phyloP scores from a whole-genome alignment of 2,888 invertebrate genomes.

The Archaeoteleia sp. region DNA sequence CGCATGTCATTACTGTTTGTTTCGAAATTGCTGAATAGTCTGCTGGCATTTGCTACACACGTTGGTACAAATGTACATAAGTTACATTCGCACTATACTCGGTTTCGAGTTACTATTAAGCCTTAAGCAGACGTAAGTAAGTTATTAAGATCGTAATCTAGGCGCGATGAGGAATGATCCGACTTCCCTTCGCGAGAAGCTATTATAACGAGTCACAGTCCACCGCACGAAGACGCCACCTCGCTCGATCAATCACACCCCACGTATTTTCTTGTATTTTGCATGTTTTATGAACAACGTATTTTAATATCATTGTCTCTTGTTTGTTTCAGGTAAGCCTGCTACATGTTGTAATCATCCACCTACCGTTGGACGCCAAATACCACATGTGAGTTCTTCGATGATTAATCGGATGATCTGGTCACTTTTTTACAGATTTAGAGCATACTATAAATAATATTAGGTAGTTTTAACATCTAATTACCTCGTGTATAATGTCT shows the following conservation, averaged over 20 bases:
- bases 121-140: constrained; percentile 58
- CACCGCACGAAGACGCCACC: constrained; percentile 1
- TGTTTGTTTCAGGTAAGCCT: constrained; percentile 68
- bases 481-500: not conserved
- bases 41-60: too few relatives aligned
- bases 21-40: constrained; percentile 21
- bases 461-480: constrained; percentile 12
- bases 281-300: constrained; percentile 31
- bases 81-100: constrained; percentile 32
- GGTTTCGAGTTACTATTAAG: constrained; percentile 57
- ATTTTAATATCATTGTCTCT: constrained; percentile 36
- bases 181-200: constrained; percentile 43
- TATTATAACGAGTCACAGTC: constrained; percentile 48
- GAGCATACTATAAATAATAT: too few relatives aligned
- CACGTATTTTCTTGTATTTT: constrained; percentile 18
- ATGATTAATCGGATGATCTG: not conserved
- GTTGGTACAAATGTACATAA: constrained; percentile 17
- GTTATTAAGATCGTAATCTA: constrained; percentile 67
- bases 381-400: constrained; percentile 8
- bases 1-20: constrained; percentile 14
- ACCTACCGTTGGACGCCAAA: not conserved
- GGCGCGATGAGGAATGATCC: constrained; percentile 56
- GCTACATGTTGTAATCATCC: constrained; percentile 1
- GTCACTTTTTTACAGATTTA: too few relatives aligned
- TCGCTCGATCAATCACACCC: constrained; percentile 44